Evolutionary conservation across 30 jellyfish, hydroid and myxozoan species (phyloP), one percentile per base, ranked within the genome.

Genomic region (Pelagia noctiluca): DNA sequence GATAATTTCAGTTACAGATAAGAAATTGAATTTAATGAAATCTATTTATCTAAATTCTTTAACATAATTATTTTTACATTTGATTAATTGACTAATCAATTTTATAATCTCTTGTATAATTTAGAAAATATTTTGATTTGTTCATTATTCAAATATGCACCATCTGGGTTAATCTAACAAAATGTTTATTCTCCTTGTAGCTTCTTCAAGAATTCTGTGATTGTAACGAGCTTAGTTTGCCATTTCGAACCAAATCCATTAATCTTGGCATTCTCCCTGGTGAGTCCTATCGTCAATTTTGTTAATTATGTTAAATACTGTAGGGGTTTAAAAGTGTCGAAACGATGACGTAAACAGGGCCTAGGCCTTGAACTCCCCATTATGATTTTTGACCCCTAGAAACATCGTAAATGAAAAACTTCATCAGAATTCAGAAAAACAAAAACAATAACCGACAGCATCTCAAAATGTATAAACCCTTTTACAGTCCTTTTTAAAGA

Each of bases 141-240:
- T 10, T 48, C n/a, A 13, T n/a, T n/a, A n/a, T n/a, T n/a, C n/a
- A n/a, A 66, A 12, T 26, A n/a, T 66, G 68, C 12, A 29, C 13
- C 26, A 13, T 13, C 28, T 61, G 25, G 29, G 23, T n/a, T 34
- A 13, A 46, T 71, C 38, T 38, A 23, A 36, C 23, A 24, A 31
- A 21, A 26, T 49, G 5, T 49, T 24, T 47, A 19, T 69, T 33
- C 4, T 30, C 25, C 50, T 54, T 48, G 32, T 73, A 93, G 98
- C 84, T 93, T 49, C 72, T 93, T 84, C 97, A 93, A 86, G 98
- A 93, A 52, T 93, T 93, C 75, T 93, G 98, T 69, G 98, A 87
- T 30, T 33, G 80, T 38, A 50, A 93, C 52, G 96, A 82, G 29
- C 88, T 92, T 28, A 92, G 87, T 63, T 63, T 80, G 0, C 98